Percentiles rank a stretch among this genome's conserved stretches.
phyloP scores from a whole-genome alignment of 2,797 vertebrate species.

The Paratrypauchen microcephalus region DNA sequence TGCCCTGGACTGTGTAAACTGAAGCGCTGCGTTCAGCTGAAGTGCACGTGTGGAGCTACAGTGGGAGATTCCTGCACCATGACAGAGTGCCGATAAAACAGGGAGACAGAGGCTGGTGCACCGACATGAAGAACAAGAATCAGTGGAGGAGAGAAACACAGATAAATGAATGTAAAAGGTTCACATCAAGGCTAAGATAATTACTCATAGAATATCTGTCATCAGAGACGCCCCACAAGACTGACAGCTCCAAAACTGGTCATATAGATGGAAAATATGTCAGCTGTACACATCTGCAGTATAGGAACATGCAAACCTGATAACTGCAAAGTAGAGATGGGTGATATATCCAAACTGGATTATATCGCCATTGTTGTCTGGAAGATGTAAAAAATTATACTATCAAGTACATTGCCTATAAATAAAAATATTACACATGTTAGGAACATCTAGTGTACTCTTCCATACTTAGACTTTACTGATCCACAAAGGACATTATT shows the following conservation, averaged over 20 bases:
- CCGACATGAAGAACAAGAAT: slow-evolving; percentile 25
- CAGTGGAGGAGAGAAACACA: slow-evolving; percentile 16
- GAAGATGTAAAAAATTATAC: too few species aligned
- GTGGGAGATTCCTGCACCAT: slow-evolving; percentile 65
- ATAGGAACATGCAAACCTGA: background rate
- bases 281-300: background rate
- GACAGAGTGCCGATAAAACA: slow-evolving; percentile 52
- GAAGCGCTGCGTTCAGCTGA: slow-evolving; percentile 58
- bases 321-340: background rate
- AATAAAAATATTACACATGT: too few species aligned
- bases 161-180: slow-evolving; percentile 15
- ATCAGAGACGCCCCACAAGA: slow-evolving; percentile 6
- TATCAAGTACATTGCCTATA: too few species aligned
- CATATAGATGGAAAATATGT: background rate
- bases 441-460: too few species aligned
- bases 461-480: too few species aligned
- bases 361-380: too few species aligned
- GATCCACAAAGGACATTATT: too few species aligned
- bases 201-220: slow-evolving; percentile 29
- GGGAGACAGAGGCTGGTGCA: slow-evolving; percentile 25
- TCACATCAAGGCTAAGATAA: slow-evolving; percentile 28
- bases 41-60: slow-evolving; percentile 61
- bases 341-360: too few species aligned
- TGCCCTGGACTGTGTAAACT: slow-evolving; percentile 28
- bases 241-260: slow-evolving; percentile 18